phyloP scores from a whole-genome alignment of 2,113 vertebrate genomes.

The Gila orcuttii region DNA sequence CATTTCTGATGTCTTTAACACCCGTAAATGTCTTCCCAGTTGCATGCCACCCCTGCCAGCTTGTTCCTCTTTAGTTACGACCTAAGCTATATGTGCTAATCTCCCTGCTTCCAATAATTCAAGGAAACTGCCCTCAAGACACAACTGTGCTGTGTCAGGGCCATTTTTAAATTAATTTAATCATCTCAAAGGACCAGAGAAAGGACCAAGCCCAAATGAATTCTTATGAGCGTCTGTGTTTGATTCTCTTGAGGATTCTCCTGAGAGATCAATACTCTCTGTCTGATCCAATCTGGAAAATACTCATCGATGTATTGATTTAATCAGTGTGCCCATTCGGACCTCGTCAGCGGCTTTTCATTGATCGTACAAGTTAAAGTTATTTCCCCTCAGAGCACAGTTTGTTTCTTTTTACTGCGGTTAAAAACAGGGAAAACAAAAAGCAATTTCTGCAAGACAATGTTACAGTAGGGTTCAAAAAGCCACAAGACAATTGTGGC shows the following conservation, averaged over 20 bases:
- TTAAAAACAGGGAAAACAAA: not conserved
- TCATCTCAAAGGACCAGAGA: conserved; percentile 15
- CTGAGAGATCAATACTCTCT: conserved; percentile 19
- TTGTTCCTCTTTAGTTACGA: conserved; percentile 1
- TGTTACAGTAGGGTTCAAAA: not conserved
- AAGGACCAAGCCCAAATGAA: not conserved
- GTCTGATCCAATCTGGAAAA: conserved; percentile 41
- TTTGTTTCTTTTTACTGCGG: not conserved
- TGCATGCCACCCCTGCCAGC: not conserved
- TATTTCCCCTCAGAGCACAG: conserved; percentile 20
- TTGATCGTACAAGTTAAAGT: conserved; percentile 26
- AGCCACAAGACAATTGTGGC: too few relatives aligned
- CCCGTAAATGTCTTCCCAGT: conserved; percentile 3
- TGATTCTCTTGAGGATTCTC: conserved; percentile 20
- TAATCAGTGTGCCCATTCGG: conserved; percentile 4
- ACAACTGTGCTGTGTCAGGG: conserved; percentile 28
- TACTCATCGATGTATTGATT: conserved; percentile 41
- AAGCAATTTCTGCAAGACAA: not conserved
- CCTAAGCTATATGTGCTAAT: conserved; percentile 17
- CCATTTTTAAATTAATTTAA: conserved; percentile 19
- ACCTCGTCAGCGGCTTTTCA: conserved; percentile 11
- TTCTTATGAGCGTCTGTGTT: not conserved
- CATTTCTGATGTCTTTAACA: conserved; percentile 23
- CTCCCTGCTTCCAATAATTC: not conserved
- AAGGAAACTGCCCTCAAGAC: not conserved